A percentile compares a stretch with the other conserved stretches of the same genome.
These are phyloP conservation scores for Myopa tessellatipennis DNA, from an alignment of 2,888 invertebrate genomes.

Conservation along the genomic window DNA sequence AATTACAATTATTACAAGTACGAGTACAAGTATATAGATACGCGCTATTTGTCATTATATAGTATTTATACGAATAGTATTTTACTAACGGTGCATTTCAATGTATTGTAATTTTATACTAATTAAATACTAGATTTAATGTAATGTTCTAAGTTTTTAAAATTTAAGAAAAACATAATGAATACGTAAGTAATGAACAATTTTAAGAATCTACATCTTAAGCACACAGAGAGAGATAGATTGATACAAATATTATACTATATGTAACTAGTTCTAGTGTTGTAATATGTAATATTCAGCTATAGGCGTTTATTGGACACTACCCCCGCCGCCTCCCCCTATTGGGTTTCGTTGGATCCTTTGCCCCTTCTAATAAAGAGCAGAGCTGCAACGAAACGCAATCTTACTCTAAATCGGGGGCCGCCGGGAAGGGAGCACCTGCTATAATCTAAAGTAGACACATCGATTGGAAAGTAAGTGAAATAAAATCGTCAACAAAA, in stretches of 20 bases:
- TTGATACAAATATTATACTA: neutral
- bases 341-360: neutral
- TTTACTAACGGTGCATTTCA: constrained; percentile 12
- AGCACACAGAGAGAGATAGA: neutral
- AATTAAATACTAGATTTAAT: neutral
- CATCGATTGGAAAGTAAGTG: neutral
- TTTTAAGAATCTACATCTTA: constrained; percentile 17
- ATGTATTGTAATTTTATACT: constrained; percentile 1
- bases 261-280: constrained; percentile 15
- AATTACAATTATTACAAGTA: constrained; percentile 7
- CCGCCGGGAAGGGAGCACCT: neutral
- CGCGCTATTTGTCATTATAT: constrained; percentile 4
- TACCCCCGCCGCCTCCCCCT: neutral
- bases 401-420: neutral
- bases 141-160: too few species aligned
- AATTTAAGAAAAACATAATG: too few species aligned
- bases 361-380: constrained; percentile 1
- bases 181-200: neutral
- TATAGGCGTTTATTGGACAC: neutral
- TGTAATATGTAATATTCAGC: neutral
- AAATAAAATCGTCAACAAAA: neutral
- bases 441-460: constrained; percentile 15
- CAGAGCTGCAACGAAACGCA: neutral
- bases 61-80: neutral
- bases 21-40: neutral